Conservation (phyloP, 2,888 invertebrate genomes). For the Vanessa cardui region DNA sequence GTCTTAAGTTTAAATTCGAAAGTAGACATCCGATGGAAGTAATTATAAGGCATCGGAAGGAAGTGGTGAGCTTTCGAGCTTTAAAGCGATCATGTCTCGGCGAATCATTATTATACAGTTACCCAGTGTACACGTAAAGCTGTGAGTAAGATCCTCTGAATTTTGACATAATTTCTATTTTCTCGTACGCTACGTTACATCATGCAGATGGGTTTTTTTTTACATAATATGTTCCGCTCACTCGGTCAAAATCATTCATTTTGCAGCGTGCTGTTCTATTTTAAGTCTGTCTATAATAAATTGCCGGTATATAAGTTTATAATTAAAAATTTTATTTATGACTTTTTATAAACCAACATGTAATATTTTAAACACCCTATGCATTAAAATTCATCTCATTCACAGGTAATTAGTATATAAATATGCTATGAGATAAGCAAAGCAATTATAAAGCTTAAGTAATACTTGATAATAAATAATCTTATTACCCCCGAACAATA, state of each 20-base stretch:
- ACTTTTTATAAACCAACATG: conserved; percentile 18
- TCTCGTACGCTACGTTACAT: too few species aligned
- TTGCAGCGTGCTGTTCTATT: not conserved
- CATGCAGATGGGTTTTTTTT: too few species aligned
- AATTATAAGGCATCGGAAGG: conserved; percentile 80
- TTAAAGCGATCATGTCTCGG: conserved; percentile 67
- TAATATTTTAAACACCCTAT: conserved; percentile 21
- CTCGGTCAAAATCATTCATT: not conserved
- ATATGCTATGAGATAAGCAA: conserved; percentile 10
- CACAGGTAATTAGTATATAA: conserved; percentile 7
- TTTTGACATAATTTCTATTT: too few species aligned
- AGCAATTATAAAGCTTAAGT: conserved; percentile 24
- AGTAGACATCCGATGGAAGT: conserved; percentile 37
- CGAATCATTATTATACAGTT: conserved; percentile 66
- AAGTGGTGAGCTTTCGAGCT: conserved; percentile 62
- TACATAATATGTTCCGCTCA: too few species aligned
- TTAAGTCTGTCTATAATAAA: conserved; percentile 6
- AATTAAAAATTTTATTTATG: conserved; percentile 5
- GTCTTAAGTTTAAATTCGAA: conserved; percentile 27
- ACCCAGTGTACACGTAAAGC: conserved; percentile 7
- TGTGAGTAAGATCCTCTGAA: not conserved
- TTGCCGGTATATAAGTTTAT: not conserved
- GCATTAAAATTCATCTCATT: not conserved
- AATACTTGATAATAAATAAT: conserved; percentile 19
- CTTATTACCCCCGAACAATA: conserved; percentile 25